A percentile compares a stretch with the other conserved stretches of the same genome.
These are phyloP conservation scores for Dasypolia templi DNA, from an alignment of 2,888 invertebrate genomes.

Conservation along the genomic window DNA sequence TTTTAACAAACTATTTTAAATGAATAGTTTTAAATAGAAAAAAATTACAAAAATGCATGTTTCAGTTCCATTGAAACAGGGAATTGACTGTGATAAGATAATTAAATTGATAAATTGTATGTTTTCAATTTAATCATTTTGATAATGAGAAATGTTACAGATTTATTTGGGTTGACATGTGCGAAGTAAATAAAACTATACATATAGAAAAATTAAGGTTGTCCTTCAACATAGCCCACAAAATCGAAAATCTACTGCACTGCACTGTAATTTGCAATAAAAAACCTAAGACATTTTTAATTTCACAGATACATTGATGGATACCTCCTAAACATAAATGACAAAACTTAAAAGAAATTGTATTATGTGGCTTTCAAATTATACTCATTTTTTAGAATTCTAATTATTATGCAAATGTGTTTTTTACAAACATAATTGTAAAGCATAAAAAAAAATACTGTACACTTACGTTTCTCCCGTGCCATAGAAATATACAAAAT, in stretches of 20 bases:
- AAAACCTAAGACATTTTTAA: not conserved
- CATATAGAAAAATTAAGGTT: not conserved
- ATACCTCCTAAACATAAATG: not conserved
- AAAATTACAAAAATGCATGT: not conserved
- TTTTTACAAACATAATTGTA: not conserved
- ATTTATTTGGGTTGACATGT: not conserved
- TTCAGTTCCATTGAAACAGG: not conserved
- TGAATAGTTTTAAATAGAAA: not conserved
- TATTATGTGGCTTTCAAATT: not conserved
- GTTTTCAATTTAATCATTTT: constrained; percentile 7
- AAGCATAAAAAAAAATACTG: not conserved
- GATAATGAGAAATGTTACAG: not conserved
- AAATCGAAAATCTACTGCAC: not conserved
- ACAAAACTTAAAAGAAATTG: not conserved
- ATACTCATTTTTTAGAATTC: not conserved
- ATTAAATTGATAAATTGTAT: constrained; percentile 12
- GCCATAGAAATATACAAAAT: constrained; percentile 97
- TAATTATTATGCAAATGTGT: not conserved
- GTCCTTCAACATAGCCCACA: not conserved
- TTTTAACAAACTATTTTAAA: not conserved
- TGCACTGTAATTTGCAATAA: not conserved
- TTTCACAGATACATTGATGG: not conserved
- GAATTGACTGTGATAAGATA: constrained; percentile 8
- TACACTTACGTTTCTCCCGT: constrained; percentile 97
- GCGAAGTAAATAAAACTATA: not conserved